Percentiles rank a stretch among this genome's conserved stretches.
phyloP scores from a whole-genome alignment of 2,113 vertebrate genomes.

The Promerops cafer region DNA sequence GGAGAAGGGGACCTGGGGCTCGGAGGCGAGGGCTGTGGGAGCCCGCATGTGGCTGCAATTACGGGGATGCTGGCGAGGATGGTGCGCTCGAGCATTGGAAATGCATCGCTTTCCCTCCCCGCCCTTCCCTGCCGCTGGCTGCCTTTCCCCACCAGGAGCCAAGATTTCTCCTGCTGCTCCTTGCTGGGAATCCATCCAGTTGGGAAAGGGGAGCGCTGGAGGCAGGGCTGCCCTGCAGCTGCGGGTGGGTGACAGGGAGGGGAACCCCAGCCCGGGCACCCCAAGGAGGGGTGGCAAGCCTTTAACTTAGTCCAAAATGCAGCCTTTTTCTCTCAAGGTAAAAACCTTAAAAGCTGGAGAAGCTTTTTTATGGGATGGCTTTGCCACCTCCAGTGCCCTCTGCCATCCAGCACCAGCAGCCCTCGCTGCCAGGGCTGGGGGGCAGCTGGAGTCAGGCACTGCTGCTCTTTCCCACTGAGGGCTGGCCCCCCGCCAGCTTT shows the following conservation, averaged over 20 bases:
- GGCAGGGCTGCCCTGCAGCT: not conserved
- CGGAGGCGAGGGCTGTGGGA: not conserved
- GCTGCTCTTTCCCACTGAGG: not conserved
- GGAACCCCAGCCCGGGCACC: not conserved
- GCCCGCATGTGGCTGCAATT: conserved; percentile 57
- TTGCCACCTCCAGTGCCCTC: not conserved
- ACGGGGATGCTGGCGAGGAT: not conserved
- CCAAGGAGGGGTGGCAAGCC: rapidly evolving
- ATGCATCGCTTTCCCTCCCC: not conserved
- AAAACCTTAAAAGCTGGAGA: rapidly evolving
- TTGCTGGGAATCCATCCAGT: conserved; percentile 23
- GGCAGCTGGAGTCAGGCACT: not conserved
- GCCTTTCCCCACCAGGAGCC: conserved; percentile 18
- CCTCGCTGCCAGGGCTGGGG: not conserved
- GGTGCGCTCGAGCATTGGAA: not conserved
- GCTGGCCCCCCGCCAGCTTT: not conserved
- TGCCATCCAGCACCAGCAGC: not conserved
- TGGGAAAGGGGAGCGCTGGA: not conserved
- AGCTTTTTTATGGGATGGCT: not conserved
- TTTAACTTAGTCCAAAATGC: not conserved
- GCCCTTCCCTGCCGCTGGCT: not conserved
- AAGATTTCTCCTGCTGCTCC: conserved; percentile 44
- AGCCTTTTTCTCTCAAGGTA: not conserved
- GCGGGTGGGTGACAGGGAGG: not conserved
- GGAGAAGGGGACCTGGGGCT: not conserved